Percentiles rank a stretch among this genome's conserved stretches.
Conservation (phyloP, 2,113 vertebrate genomes). For the Bettongia penicillata region DNA sequence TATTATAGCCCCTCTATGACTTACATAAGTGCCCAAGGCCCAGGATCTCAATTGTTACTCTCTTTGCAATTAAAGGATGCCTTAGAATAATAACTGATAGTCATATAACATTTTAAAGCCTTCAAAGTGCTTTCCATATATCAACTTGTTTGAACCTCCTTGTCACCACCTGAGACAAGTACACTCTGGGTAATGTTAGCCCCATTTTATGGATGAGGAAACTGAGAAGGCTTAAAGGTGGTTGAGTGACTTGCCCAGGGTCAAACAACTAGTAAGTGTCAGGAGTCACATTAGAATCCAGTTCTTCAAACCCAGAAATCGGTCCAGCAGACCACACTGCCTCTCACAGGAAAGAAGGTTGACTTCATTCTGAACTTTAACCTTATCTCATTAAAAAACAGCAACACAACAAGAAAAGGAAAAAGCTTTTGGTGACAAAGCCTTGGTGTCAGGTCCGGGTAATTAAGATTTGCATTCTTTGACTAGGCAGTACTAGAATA, state of each 20-base stretch:
- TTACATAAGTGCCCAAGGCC: neutral
- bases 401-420: neutral
- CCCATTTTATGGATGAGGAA: slow-evolving; percentile 6
- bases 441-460: slow-evolving; percentile 75
- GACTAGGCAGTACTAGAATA: slow-evolving; percentile 83
- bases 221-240: neutral
- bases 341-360: slow-evolving; percentile 63
- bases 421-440: slow-evolving; percentile 75
- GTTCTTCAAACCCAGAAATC: neutral
- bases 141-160: neutral
- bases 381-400: slow-evolving; percentile 73
- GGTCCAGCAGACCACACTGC: neutral
- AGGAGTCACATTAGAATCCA: neutral
- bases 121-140: neutral
- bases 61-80: neutral
- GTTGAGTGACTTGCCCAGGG: slow-evolving; percentile 25
- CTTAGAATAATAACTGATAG: neutral
- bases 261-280: neutral
- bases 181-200: neutral
- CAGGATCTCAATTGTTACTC: neutral
- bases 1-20: neutral
- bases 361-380: slow-evolving; percentile 82
- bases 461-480: slow-evolving; percentile 86
- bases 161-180: neutral
- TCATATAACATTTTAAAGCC: neutral